Conservation (phyloP, 1,140 invertebrate genomes). For the Neomicropteryx cornuta region DNA sequence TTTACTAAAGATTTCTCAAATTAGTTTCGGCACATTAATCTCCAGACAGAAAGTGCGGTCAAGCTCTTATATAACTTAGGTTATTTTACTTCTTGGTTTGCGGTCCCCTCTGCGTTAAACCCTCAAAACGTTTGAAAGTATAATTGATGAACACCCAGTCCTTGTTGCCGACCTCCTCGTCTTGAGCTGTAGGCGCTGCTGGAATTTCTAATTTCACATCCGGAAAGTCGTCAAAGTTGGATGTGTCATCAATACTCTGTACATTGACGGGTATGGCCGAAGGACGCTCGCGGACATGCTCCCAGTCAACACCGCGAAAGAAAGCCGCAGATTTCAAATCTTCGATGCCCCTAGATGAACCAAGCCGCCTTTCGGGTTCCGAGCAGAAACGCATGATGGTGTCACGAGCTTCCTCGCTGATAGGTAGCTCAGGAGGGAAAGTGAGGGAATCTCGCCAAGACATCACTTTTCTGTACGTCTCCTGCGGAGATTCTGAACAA, state of each 20-base stretch:
- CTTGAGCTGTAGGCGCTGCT: conserved; percentile 26
- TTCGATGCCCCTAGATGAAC: conserved; percentile 70
- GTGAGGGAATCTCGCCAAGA: conserved; percentile 91
- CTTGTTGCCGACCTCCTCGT: conserved; percentile 69
- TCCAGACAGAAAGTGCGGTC: too few relatives aligned
- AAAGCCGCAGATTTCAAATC: conserved; percentile 70
- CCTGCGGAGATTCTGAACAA: conserved; percentile 93
- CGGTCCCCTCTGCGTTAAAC: conserved; percentile 67
- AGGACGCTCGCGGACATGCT: conserved; percentile 83
- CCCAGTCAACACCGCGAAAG: conserved; percentile 81
- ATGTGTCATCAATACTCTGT: conserved; percentile 82
- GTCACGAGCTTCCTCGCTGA: conserved; percentile 76
- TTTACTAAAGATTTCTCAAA: too few relatives aligned
- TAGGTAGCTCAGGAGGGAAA: conserved; percentile 93
- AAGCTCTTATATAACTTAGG: too few relatives aligned
- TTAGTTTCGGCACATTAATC: too few relatives aligned
- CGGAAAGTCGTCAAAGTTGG: conserved; percentile 96
- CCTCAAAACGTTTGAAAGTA: conserved; percentile 94
- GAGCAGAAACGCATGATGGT: conserved; percentile 77
- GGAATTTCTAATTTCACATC: conserved; percentile 92
- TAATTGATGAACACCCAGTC: conserved; percentile 98
- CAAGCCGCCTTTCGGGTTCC: conserved; percentile 74
- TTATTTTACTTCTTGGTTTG: conserved; percentile 48
- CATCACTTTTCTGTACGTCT: conserved; percentile 96
- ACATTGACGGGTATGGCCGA: conserved; percentile 89